Conservation (phyloP, 2,888 invertebrate species). For the Vandiemenella viatica region DNA sequence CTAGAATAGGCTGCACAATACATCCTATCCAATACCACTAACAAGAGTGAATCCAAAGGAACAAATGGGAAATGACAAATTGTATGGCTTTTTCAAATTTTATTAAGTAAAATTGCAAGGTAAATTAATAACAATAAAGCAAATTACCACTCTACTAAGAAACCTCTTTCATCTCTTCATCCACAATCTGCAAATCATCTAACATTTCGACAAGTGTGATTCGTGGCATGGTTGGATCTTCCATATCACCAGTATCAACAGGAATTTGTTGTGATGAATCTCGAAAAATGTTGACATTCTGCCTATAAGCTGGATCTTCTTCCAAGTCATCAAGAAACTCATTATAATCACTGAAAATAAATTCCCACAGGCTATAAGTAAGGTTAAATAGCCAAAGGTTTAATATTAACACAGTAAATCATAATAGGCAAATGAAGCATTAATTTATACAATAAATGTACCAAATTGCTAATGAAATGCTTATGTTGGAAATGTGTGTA, state of each 20-base stretch:
- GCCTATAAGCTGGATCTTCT: constrained; percentile 78
- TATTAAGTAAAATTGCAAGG: too few species aligned
- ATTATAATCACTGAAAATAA: constrained; percentile 61
- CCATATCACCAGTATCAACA: constrained; percentile 39
- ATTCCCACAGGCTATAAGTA: not conserved
- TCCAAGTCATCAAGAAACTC: constrained; percentile 96
- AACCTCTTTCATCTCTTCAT: constrained; percentile 49
- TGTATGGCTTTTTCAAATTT: too few species aligned
- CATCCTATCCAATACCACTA: too few species aligned
- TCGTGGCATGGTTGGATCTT: constrained; percentile 51
- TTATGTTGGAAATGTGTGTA: too few species aligned
- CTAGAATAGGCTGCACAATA: too few species aligned
- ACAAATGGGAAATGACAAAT: too few species aligned
- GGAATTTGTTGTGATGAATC: constrained; percentile 37
- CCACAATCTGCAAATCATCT: constrained; percentile 71
- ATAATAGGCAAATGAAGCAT: constrained; percentile 3
- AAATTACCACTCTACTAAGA: not conserved
- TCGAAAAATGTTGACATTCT: constrained; percentile 86
- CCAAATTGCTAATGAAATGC: too few species aligned
- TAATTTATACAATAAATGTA: constrained; percentile 17
- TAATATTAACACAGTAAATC: constrained; percentile 4
- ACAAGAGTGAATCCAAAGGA: too few species aligned
- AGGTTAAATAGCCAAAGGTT: constrained; percentile 3
- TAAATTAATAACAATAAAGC: too few species aligned
- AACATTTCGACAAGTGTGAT: constrained; percentile 87